phyloP scores from a whole-genome alignment of 2,888 invertebrate species.

The Spodoptera exigua region DNA sequence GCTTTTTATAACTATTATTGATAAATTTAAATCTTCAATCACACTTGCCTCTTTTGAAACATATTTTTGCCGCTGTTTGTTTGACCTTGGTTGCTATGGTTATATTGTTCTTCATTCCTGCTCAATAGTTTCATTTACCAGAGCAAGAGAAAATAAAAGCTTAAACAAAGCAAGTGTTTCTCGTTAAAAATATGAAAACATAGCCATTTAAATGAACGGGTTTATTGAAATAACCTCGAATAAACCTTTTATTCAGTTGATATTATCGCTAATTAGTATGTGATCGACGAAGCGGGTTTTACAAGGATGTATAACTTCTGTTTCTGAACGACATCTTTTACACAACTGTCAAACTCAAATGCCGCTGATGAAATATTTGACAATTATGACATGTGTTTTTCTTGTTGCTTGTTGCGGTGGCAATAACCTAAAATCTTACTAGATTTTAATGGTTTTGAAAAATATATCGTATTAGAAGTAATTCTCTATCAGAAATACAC shows the following conservation, averaged over 20 bases:
- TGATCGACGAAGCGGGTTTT: too few species aligned
- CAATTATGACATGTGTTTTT: conserved; percentile 26
- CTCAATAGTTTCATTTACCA: neutral
- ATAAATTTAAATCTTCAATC: conserved; percentile 63
- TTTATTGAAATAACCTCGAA: too few species aligned
- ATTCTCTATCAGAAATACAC: conserved; percentile 3
- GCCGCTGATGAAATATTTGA: conserved; percentile 11
- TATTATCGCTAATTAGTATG: too few species aligned
- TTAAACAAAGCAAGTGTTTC: too few species aligned
- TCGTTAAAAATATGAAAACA: too few species aligned
- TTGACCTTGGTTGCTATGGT: conserved; percentile 85
- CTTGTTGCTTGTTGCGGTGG: conserved; percentile 52
- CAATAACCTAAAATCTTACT: conserved; percentile 58
- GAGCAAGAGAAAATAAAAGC: too few species aligned
- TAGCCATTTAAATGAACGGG: too few species aligned
- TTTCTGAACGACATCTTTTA: conserved; percentile 24
- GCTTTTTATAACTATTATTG: conserved; percentile 54
- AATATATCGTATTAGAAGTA: conserved; percentile 24
- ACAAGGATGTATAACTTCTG: neutral
- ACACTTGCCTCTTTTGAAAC: conserved; percentile 85
- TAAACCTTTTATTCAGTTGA: too few species aligned
- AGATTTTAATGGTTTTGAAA: conserved; percentile 28
- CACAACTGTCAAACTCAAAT: conserved; percentile 14
- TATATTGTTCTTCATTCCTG: conserved; percentile 47
- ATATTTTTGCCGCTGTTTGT: conserved; percentile 86